These are phyloP conservation scores for Eledone cirrhosa DNA, from an alignment of 2,888 invertebrate genomes.

Conservation along the genomic window DNA sequence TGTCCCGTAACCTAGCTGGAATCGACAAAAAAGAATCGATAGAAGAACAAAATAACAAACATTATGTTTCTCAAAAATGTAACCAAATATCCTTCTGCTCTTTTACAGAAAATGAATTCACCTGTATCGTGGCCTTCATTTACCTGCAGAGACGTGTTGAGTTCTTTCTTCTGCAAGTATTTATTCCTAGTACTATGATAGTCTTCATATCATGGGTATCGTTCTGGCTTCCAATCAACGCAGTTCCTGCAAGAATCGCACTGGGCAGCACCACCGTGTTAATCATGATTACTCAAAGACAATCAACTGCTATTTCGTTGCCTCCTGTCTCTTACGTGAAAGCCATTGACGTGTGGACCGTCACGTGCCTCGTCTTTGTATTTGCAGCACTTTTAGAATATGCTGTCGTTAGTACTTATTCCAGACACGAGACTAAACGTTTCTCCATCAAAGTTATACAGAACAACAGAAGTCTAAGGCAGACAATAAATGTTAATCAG, in stretches of 20 bases:
- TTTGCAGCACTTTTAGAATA: constrained; percentile 20
- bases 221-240: constrained; percentile 22
- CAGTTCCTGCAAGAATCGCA: constrained; percentile 16
- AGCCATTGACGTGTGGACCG: constrained; percentile 18
- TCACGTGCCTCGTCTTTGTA: constrained; percentile 8
- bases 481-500: not conserved
- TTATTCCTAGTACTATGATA: constrained; percentile 18
- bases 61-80: no score
- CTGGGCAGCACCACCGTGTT: constrained; percentile 20
- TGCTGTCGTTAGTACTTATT: constrained; percentile 4
- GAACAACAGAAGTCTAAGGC: not conserved
- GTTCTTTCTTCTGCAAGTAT: constrained; percentile 6
- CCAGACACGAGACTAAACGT: constrained; percentile 18
- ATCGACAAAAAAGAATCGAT: no score
- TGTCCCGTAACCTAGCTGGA: no score
- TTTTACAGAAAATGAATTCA: constrained; percentile 7
- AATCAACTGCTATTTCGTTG: constrained; percentile 16
- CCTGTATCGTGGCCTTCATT: constrained; percentile 15
- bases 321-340: constrained; percentile 12
- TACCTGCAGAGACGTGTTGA: constrained; percentile 18
- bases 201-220: constrained; percentile 18
- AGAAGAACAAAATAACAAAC: no score
- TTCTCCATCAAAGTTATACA: constrained; percentile 14
- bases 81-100: no score
- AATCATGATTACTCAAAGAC: constrained; percentile 23